Evolutionary conservation across 2,888 invertebrate genomes (phyloP).

Genomic region (Dicranocentrus wangi): DNA sequence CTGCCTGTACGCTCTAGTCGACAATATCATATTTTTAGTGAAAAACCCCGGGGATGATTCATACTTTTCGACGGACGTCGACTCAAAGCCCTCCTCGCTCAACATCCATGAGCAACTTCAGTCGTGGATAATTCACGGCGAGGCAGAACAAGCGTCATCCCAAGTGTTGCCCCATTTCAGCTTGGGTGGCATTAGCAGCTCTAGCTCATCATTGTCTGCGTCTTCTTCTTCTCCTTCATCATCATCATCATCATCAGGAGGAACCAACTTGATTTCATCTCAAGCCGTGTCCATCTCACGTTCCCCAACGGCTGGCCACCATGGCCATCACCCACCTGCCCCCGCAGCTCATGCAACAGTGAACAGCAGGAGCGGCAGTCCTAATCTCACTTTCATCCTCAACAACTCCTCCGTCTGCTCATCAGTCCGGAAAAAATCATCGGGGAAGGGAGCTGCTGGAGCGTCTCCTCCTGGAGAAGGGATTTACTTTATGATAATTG

Average conservation of each 20-base stretch:
- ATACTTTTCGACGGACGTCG: constrained; percentile 17
- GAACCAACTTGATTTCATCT: constrained; percentile 32
- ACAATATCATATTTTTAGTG: constrained; percentile 67
- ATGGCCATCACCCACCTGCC: constrained; percentile 32
- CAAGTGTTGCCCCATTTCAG: neutral
- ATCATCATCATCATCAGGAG: too few species aligned
- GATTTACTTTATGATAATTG: constrained; percentile 73
- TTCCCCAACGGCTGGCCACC: constrained; percentile 29
- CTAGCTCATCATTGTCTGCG: neutral
- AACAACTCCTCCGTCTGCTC: constrained; percentile 69
- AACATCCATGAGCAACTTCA: constrained; percentile 67
- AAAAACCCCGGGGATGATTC: constrained; percentile 43
- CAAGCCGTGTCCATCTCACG: constrained; percentile 34
- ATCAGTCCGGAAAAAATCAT: constrained; percentile 35
- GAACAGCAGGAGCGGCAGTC: too few species aligned
- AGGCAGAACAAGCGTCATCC: constrained; percentile 33
- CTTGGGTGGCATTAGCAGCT: neutral
- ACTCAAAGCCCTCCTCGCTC: constrained; percentile 29
- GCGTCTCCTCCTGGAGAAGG: constrained; percentile 64
- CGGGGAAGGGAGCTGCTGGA: too few species aligned
- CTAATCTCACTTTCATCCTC: constrained; percentile 69
- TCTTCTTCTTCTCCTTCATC: too few species aligned
- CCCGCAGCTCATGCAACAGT: constrained; percentile 48
- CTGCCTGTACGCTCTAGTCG: constrained; percentile 72
- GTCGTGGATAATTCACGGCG: constrained; percentile 67